phyloP scores from a whole-genome alignment of 2,113 vertebrate species.

The Anseranas semipalmata region DNA sequence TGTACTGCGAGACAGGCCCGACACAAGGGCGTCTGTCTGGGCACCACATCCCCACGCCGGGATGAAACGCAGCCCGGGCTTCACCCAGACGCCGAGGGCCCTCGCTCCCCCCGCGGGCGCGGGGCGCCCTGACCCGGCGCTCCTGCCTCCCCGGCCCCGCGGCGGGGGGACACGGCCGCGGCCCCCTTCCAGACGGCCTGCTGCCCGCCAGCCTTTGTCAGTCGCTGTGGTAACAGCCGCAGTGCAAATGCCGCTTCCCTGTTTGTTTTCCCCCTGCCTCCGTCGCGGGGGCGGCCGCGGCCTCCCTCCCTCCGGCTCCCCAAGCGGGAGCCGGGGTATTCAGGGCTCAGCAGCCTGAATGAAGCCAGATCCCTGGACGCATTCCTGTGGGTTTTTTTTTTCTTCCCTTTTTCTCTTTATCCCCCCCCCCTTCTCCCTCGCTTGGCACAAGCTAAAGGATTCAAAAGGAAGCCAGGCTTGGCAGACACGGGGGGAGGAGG shows the following conservation, averaged over 20 bases:
- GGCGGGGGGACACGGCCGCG: fast-evolving
- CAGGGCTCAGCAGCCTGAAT: conserved; percentile 37
- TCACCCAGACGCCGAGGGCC: neutral
- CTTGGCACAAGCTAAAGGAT: conserved; percentile 64
- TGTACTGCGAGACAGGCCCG: neutral
- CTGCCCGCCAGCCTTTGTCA: neutral
- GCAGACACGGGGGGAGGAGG: conserved; percentile 54
- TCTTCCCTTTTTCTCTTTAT: neutral
- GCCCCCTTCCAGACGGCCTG: neutral
- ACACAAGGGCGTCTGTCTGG: neutral
- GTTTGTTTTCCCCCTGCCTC: conserved; percentile 16
- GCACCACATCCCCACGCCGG: neutral
- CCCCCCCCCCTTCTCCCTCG: neutral
- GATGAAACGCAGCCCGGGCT: neutral
- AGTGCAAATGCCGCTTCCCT: neutral
- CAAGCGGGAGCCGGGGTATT: neutral
- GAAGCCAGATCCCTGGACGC: conserved; percentile 66
- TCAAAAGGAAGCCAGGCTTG: conserved; percentile 69
- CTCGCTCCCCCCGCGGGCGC: fast-evolving
- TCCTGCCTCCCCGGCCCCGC: fast-evolving
- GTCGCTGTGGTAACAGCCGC: neutral
- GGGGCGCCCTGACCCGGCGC: neutral
- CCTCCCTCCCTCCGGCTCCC: neutral
- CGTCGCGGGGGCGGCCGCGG: neutral
- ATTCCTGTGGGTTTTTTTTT: conserved; percentile 53